phyloP scores from a whole-genome alignment of 1,140 invertebrate genomes.

The Zaprionus ornatus region DNA sequence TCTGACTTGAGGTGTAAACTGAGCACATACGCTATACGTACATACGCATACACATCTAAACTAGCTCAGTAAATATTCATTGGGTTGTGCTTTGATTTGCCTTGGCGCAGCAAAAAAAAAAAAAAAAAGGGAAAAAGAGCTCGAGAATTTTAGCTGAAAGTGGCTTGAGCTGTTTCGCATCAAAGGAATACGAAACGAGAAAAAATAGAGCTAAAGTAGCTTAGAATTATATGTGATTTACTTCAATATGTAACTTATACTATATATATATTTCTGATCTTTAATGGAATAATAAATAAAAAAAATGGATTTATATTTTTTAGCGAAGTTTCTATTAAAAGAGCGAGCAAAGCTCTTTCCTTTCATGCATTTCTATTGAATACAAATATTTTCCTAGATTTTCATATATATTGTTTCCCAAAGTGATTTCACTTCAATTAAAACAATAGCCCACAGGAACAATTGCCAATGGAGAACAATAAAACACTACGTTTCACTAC shows the following conservation, averaged over 20 bases:
- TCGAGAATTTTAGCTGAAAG: neutral
- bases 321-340: too few species aligned
- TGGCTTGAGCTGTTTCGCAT: neutral
- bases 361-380: neutral
- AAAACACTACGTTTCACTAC: neutral
- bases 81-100: neutral
- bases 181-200: neutral
- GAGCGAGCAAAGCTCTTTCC: neutral
- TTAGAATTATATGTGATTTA: neutral
- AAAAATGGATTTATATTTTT: too few species aligned
- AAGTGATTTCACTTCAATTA: too few species aligned
- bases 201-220: neutral
- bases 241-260: neutral
- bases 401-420: too few species aligned
- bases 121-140: neutral
- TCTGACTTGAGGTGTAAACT: slow-evolving; percentile 1
- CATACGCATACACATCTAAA: neutral
- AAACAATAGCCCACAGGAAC: too few species aligned
- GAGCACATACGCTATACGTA: neutral
- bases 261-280: too few species aligned
- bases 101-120: neutral
- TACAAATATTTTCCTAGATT: neutral
- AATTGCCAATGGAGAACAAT: too few species aligned
- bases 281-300: too few species aligned
- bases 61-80: slow-evolving; percentile 1